These are phyloP conservation scores for Irena cyanogastra DNA, from an alignment of 2,113 vertebrate genomes.

Conservation along the genomic window DNA sequence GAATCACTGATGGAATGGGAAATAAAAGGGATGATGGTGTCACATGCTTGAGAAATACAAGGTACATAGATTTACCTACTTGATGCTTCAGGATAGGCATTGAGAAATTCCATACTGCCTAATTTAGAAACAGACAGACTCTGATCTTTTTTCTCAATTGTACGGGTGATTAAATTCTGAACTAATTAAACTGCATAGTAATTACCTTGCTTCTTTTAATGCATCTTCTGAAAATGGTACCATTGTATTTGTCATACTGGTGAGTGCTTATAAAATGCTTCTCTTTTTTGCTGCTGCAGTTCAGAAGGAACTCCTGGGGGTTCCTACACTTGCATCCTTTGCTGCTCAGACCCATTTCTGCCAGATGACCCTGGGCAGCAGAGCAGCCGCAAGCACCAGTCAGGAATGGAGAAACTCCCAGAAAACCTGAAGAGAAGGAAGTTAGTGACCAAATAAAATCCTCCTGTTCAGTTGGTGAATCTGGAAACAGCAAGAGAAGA, in stretches of 20 bases:
- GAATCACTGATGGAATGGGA: neutral
- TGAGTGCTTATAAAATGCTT: neutral
- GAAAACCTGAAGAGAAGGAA: neutral
- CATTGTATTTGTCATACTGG: neutral
- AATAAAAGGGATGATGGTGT: neutral
- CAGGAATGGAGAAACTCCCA: neutral
- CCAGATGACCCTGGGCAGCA: neutral
- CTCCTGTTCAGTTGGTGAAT: neutral
- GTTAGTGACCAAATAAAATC: neutral
- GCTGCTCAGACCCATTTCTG: neutral
- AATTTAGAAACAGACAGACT: neutral
- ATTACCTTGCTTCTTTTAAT: neutral
- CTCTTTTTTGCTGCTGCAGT: neutral
- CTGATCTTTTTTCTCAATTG: neutral
- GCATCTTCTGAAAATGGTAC: neutral
- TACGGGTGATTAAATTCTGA: neutral
- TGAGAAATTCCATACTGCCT: neutral
- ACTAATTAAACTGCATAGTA: neutral
- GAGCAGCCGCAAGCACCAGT: neutral
- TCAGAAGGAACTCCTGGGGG: neutral
- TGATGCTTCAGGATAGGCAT: neutral
- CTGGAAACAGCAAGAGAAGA: neutral
- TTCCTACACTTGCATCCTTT: accelerated
- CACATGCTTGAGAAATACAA: neutral
- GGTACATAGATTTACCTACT: neutral